Percentiles rank a stretch among this genome's conserved stretches.
phyloP scores from a whole-genome alignment of 1,140 invertebrate genomes.

The Theocolax elegans region DNA sequence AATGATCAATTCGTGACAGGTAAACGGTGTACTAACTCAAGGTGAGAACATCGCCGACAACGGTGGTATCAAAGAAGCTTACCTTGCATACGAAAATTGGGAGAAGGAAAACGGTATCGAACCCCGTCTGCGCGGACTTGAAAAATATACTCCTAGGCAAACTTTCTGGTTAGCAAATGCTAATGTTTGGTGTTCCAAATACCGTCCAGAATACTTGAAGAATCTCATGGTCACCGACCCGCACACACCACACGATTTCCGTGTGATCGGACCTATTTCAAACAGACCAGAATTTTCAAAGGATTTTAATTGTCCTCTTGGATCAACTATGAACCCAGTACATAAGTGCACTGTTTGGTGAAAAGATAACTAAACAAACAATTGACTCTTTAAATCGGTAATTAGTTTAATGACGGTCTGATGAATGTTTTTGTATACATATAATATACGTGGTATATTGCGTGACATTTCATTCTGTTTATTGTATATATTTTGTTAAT shows the following conservation, averaged over 20 bases:
- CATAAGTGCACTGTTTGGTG: conserved; percentile 89
- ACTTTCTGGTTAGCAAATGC: conserved; percentile 75
- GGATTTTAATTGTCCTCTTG: conserved; percentile 87
- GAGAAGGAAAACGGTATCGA: conserved; percentile 57
- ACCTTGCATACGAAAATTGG: conserved; percentile 68
- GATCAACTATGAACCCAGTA: conserved; percentile 86
- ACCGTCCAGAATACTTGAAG: conserved; percentile 63
- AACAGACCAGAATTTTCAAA: conserved; percentile 89
- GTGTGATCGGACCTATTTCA: conserved; percentile 89
- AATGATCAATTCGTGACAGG: conserved; percentile 51
- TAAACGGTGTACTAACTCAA: conserved; percentile 73
- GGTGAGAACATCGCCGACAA: conserved; percentile 76
- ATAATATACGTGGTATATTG: too few species aligned
- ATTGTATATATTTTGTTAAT: too few species aligned
- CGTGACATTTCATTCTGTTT: too few species aligned
- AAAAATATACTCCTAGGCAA: conserved; percentile 67
- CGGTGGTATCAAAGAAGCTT: conserved; percentile 72
- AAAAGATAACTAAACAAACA: too few species aligned
- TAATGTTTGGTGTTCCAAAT: conserved; percentile 69
- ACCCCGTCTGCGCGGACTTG: conserved; percentile 64
- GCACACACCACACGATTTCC: conserved; percentile 84
- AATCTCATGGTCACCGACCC: conserved; percentile 74
- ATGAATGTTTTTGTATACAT: too few species aligned
- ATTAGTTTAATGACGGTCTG: too few species aligned
- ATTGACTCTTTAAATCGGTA: too few species aligned